Percentiles rank a stretch among this genome's conserved stretches.
Evolutionary conservation across 2,888 invertebrate genomes (phyloP).

Genomic region (Harpalus rufipes): DNA sequence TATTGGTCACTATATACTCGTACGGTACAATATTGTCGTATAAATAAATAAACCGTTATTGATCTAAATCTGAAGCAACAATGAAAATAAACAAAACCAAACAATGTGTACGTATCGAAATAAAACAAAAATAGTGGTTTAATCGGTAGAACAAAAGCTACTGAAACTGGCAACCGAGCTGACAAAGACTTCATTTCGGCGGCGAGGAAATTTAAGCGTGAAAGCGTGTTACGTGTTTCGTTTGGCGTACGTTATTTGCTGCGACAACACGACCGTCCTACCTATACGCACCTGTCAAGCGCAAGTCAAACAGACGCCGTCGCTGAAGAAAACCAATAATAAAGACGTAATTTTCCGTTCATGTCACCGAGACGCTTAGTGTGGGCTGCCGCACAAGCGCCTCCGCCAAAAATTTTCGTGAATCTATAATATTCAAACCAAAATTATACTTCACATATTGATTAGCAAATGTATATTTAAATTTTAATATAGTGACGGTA

Average conservation of each 20-base stretch:
- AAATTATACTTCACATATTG: too few species aligned
- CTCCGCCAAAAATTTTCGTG: background rate
- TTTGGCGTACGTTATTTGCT: slow-evolving; percentile 58
- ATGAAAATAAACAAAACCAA: background rate
- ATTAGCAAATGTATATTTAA: too few species aligned
- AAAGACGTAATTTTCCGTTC: slow-evolving; percentile 60
- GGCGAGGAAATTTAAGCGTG: slow-evolving; percentile 58
- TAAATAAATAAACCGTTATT: background rate
- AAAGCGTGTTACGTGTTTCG: slow-evolving; percentile 61
- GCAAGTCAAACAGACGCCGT: slow-evolving; percentile 57
- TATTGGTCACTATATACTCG: background rate
- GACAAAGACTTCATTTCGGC: slow-evolving; percentile 44
- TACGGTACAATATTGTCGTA: background rate
- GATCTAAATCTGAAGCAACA: background rate
- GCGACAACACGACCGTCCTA: slow-evolving; percentile 52
- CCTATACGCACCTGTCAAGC: slow-evolving; percentile 63
- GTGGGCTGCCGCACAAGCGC: background rate
- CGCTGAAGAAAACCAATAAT: slow-evolving; percentile 60
- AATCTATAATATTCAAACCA: background rate
- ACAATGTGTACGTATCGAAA: background rate
- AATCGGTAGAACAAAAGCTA: slow-evolving; percentile 17
- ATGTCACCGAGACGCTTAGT: slow-evolving; percentile 2
- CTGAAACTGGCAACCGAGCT: background rate
- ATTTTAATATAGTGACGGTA: too few species aligned
- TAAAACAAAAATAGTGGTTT: background rate